Percentiles rank a stretch among this genome's conserved stretches.
These are phyloP conservation scores for Tenthredo scrophulariae DNA, from an alignment of 2,888 invertebrate species.

Conservation along the genomic window DNA sequence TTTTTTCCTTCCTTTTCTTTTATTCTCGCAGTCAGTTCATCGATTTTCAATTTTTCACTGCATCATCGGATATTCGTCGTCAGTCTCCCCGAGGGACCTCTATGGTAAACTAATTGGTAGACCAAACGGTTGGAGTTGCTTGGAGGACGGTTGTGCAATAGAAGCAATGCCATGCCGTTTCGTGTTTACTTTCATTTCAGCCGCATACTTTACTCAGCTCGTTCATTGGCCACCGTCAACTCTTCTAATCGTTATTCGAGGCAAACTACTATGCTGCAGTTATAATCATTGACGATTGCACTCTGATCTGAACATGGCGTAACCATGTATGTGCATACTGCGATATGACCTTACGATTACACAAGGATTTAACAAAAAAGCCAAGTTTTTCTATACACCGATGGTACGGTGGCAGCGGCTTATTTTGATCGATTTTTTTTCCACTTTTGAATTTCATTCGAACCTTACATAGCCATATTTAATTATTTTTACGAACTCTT, in stretches of 20 bases:
- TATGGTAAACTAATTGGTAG: constrained; percentile 26
- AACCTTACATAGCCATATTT: too few species aligned
- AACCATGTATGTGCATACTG: background rate
- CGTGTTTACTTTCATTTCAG: constrained; percentile 48
- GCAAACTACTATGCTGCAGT: constrained; percentile 41
- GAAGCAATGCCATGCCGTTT: constrained; percentile 39
- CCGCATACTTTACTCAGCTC: background rate
- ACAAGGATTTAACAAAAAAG: too few species aligned
- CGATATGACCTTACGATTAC: background rate
- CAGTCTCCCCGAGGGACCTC: background rate
- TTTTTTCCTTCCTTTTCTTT: too few species aligned
- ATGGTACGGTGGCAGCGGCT: too few species aligned
- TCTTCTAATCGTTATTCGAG: constrained; percentile 41
- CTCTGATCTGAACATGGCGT: background rate
- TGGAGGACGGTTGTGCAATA: constrained; percentile 31
- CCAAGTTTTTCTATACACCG: too few species aligned
- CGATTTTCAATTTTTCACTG: background rate
- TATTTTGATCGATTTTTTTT: too few species aligned
- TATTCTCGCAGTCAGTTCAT: background rate
- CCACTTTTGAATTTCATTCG: background rate
- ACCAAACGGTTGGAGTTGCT: background rate
- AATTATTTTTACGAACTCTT: too few species aligned
- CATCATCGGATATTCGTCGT: background rate
- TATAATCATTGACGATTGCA: background rate
- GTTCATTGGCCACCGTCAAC: constrained; percentile 39